These are phyloP conservation scores for Bombus cullumanus DNA, from an alignment of 1,140 invertebrate species.

Conservation along the genomic window DNA sequence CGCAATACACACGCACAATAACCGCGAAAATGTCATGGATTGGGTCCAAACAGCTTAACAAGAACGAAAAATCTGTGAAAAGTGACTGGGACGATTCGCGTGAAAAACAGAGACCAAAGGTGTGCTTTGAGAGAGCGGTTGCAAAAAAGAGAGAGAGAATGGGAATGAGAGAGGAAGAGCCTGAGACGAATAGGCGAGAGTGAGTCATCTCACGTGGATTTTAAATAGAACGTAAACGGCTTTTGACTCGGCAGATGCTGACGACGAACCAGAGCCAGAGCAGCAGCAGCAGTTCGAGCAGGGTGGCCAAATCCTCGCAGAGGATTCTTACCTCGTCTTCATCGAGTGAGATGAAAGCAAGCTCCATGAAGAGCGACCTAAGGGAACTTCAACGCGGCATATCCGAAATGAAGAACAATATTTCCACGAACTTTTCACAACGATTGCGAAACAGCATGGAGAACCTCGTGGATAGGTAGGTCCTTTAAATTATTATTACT, in stretches of 20 bases:
- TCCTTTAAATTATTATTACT: not conserved
- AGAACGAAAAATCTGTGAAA: constrained; percentile 1
- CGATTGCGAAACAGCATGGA: constrained; percentile 79
- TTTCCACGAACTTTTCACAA: constrained; percentile 80
- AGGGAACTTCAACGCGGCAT: constrained; percentile 84
- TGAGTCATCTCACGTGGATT: constrained; percentile 64
- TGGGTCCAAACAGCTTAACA: not conserved
- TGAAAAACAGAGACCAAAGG: not conserved
- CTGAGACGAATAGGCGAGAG: constrained; percentile 25
- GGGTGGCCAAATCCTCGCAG: constrained; percentile 75
- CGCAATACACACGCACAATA: not conserved
- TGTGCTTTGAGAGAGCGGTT: not conserved
- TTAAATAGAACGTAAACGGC: constrained; percentile 71
- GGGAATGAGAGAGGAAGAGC: not conserved
- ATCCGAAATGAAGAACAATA: constrained; percentile 84
- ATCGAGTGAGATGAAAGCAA: constrained; percentile 82
- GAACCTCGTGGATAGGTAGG: constrained; percentile 80
- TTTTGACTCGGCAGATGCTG: constrained; percentile 72
- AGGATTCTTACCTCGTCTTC: constrained; percentile 80
- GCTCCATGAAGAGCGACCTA: constrained; percentile 83
- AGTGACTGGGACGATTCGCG: not conserved
- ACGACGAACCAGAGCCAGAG: constrained; percentile 76
- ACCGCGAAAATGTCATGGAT: not conserved
- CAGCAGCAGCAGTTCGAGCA: constrained; percentile 68
- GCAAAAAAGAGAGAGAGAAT: not conserved